These are phyloP conservation scores for Calidris pugnax DNA, from an alignment of 2,113 vertebrate species.

Conservation along the genomic window DNA sequence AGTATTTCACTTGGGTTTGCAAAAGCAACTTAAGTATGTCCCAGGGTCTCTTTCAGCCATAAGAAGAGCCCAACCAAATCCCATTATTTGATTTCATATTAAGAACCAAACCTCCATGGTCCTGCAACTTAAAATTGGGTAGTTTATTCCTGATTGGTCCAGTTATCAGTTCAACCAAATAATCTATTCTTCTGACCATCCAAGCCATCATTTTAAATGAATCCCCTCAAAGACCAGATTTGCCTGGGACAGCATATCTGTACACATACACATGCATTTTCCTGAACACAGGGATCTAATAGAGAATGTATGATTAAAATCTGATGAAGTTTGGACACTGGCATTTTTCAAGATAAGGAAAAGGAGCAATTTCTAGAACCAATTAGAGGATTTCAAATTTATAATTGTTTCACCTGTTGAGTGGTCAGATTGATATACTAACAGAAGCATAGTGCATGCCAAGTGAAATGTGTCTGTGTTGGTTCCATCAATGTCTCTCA, in stretches of 20 bases:
- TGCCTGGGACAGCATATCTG: not conserved
- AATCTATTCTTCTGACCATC: not conserved
- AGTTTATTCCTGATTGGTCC: not conserved
- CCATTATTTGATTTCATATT: not conserved
- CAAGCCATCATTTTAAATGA: not conserved
- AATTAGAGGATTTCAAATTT: not conserved
- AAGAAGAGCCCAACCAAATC: not conserved
- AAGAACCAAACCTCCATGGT: not conserved
- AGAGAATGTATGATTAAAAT: not conserved
- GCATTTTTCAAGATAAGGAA: not conserved
- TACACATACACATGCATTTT: accelerated
- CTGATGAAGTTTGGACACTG: not conserved
- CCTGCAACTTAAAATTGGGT: not conserved
- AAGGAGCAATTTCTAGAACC: not conserved
- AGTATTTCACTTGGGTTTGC: not conserved
- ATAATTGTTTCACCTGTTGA: not conserved
- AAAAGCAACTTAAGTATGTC: not conserved
- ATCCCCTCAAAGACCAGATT: not conserved
- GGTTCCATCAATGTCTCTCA: not conserved
- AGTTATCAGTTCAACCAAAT: not conserved
- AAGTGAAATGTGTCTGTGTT: not conserved
- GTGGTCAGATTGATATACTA: not conserved
- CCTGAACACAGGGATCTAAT: not conserved
- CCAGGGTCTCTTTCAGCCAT: not conserved
- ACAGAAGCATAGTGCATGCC: not conserved